Conservation (phyloP, 23 tunicate genomes). For the Styela plicata region DNA sequence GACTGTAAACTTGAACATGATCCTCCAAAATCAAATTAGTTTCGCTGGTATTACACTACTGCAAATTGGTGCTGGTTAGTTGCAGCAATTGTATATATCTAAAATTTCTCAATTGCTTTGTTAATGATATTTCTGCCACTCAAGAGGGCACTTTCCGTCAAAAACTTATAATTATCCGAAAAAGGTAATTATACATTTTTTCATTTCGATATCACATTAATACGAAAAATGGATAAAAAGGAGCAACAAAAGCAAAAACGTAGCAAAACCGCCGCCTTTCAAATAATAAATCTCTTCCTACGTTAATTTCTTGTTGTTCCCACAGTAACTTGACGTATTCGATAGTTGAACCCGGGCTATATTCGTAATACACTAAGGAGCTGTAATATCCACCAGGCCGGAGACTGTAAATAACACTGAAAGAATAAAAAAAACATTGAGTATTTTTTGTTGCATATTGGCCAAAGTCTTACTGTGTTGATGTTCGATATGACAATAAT, state of each 20-base stretch:
- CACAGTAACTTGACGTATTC: conserved; percentile 76
- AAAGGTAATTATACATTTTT: not conserved
- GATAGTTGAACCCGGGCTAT: conserved; percentile 39
- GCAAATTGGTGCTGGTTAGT: no score
- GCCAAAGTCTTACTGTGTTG: no score
- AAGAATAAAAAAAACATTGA: no score
- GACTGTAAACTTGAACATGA: no score
- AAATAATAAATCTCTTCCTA: conserved; percentile 36
- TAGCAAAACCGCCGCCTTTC: conserved; percentile 38
- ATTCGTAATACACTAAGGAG: conserved; percentile 35
- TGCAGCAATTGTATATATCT: no score
- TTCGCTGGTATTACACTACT: no score
- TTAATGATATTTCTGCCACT: not conserved
- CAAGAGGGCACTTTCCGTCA: not conserved
- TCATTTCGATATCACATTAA: no score
- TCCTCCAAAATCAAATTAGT: no score
- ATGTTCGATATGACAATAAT: no score
- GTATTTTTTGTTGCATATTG: no score
- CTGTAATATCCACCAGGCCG: conserved; percentile 47
- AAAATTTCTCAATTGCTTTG: no score
- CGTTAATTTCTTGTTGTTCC: conserved; percentile 62
- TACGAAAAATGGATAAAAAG: no score
- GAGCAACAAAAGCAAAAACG: not conserved
- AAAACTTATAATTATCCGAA: not conserved
- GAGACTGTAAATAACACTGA: conserved; percentile 25